Percentiles rank a stretch among this genome's conserved stretches.
Conservation (phyloP, 1,140 invertebrate species). For the Ericerus pela region DNA sequence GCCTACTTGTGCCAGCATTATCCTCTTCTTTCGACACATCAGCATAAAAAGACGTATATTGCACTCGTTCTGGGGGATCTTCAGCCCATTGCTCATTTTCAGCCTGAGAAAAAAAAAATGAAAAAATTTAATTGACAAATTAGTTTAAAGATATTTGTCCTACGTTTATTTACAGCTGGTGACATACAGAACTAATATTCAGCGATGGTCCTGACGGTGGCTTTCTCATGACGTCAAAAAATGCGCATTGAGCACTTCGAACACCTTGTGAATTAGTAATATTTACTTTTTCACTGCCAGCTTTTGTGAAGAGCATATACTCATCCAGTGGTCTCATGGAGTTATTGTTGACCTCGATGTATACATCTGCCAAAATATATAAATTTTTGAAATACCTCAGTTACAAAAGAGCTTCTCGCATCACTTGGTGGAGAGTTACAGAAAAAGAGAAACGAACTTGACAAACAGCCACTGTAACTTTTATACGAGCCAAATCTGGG, state of each 20-base stretch:
- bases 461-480: slow-evolving; percentile 74
- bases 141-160: neutral
- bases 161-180: slow-evolving; percentile 20
- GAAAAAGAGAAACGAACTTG: slow-evolving; percentile 66
- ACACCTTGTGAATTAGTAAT: slow-evolving; percentile 69
- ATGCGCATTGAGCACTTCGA: slow-evolving; percentile 62
- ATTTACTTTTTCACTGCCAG: slow-evolving; percentile 59
- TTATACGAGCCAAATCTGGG: slow-evolving; percentile 61
- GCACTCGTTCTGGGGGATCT: slow-evolving; percentile 54
- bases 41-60: slow-evolving; percentile 55
- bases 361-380: slow-evolving; percentile 45
- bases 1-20: slow-evolving; percentile 45
- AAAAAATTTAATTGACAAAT: neutral
- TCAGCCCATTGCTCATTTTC: slow-evolving; percentile 57
- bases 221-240: slow-evolving; percentile 49
- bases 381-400: neutral
- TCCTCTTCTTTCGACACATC: slow-evolving; percentile 57
- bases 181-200: slow-evolving; percentile 47
- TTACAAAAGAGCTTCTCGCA: too few species aligned
- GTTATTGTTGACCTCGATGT: slow-evolving; percentile 59
- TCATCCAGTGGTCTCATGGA: slow-evolving; percentile 72
- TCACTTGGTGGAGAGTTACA: too few species aligned
- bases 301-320: slow-evolving; percentile 72
- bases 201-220: slow-evolving; percentile 42
- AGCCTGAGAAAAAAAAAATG: slow-evolving; percentile 34